Evolutionary conservation across 2,888 invertebrate genomes (phyloP), one percentile per base, ranked within the genome.

Genomic region (Ochropacha duplaris): DNA sequence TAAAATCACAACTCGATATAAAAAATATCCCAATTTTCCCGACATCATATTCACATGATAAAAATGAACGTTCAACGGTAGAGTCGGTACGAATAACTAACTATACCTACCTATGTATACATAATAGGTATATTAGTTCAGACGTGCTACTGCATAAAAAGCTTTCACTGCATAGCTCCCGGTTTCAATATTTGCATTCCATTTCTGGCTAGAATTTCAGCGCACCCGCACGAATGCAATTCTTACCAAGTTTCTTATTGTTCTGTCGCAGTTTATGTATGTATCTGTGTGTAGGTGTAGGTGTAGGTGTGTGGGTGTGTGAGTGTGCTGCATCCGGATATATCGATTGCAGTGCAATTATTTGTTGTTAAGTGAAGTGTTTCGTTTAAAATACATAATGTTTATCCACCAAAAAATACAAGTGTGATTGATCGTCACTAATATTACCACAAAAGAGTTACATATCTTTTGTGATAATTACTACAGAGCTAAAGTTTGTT

Each of bases 121-220:
- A 65, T 67, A 65, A 68, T 62, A 68, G 67, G 60, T 68, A 72
- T 79, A 79, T 81, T 76, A 79, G 76, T 78, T 74, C 69, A 78
- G 72, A 73, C 87, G 86, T 86, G 87, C 81, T 64, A 61, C 74
- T 71, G 87, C 87, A 88, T 88, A 88, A 88, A 88, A 87, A 86
- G 81, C 82, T 79, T 79, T 76, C 69, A 74, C 77, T 77, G 79
- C 81, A 79, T 75, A 72, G 80, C 78, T 72, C 76, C 74, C 75
- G 79, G 76, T 83, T 87, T 80, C 87, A 88, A 86, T 89, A 89
- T 89, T 90, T 88, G 85, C 84, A 84, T 89, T 88, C 83, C 86
- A 88, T 88, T 89, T 84, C 86, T 81, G 79, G 81, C 76, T 79
- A 81, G 79, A 79, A 81, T 83, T 83, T 78, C 71, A 76, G 69